These are phyloP conservation scores for Meloidogyne chitwoodi DNA, from an alignment of 1,140 invertebrate species.

Conservation along the genomic window DNA sequence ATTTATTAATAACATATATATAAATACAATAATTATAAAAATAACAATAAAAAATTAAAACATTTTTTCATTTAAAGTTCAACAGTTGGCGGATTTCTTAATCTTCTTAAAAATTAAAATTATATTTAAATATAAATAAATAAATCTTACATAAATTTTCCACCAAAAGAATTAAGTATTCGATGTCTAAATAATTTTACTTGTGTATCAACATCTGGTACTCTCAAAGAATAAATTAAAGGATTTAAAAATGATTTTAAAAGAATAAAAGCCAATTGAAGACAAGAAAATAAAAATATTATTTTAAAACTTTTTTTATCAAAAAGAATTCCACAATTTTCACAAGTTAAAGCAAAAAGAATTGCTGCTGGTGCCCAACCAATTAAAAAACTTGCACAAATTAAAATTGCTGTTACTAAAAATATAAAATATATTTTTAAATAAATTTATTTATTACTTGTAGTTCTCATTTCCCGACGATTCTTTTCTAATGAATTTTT, in stretches of 20 bases:
- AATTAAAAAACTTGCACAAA: constrained; percentile 44
- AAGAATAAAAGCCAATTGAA: constrained; percentile 39
- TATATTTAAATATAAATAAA: neutral
- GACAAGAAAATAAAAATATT: constrained; percentile 37
- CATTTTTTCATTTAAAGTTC: neutral
- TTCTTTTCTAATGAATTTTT: neutral
- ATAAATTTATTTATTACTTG: neutral
- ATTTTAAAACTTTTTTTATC: constrained; percentile 25
- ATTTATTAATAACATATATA: too few relatives aligned
- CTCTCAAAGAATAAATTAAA: constrained; percentile 37
- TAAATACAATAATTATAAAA: too few relatives aligned
- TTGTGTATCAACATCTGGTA: constrained; percentile 39
- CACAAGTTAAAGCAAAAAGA: constrained; percentile 41
- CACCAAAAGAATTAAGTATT: constrained; percentile 3
- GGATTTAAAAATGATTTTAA: constrained; percentile 46
- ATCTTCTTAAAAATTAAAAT: neutral
- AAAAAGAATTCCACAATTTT: constrained; percentile 28
- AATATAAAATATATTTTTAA: too few relatives aligned
- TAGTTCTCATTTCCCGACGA: constrained; percentile 34
- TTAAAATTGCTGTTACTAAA: constrained; percentile 38
- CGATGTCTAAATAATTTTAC: neutral
- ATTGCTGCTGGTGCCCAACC: constrained; percentile 44
- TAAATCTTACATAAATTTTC: neutral
- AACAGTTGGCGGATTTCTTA: neutral
- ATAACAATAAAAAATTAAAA: neutral